Percentiles rank a stretch among this genome's conserved stretches.
These are phyloP conservation scores for Marisa cornuarietis DNA, from an alignment of 1,140 invertebrate species.

Conservation along the genomic window DNA sequence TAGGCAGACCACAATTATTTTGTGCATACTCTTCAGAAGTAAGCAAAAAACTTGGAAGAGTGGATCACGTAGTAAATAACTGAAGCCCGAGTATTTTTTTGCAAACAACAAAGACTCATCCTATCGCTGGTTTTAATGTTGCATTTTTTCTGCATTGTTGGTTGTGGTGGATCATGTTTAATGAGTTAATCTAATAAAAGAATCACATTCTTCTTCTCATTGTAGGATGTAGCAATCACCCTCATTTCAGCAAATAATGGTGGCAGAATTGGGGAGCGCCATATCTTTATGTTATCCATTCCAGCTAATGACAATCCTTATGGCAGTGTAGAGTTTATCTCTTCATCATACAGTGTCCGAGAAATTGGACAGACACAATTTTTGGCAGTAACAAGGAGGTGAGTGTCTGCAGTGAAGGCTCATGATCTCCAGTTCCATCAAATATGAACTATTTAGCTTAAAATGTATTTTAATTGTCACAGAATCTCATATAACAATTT, in stretches of 20 bases:
- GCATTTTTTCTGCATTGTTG: no score
- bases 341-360: conserved; percentile 32
- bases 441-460: no score
- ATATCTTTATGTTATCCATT: conserved; percentile 52
- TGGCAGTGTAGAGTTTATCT: conserved; percentile 53
- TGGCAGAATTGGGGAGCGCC: conserved; percentile 45
- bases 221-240: conserved; percentile 53
- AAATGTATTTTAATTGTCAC: neutral
- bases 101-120: no score
- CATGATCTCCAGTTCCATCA: neutral
- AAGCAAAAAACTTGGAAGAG: no score
- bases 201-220: neutral
- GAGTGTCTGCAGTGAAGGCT: conserved; percentile 10
- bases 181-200: neutral
- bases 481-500: neutral
- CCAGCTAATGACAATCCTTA: conserved; percentile 62
- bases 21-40: no score
- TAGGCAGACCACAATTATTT: no score
- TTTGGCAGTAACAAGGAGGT: conserved; percentile 48
- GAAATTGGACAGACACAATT: conserved; percentile 46
- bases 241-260: conserved; percentile 46
- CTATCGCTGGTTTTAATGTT: no score
- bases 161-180: neutral
- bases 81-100: no score
- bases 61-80: no score